Evolutionary conservation across 2,888 invertebrate species (phyloP).

Genomic region (Phragmatobia fuliginosa): DNA sequence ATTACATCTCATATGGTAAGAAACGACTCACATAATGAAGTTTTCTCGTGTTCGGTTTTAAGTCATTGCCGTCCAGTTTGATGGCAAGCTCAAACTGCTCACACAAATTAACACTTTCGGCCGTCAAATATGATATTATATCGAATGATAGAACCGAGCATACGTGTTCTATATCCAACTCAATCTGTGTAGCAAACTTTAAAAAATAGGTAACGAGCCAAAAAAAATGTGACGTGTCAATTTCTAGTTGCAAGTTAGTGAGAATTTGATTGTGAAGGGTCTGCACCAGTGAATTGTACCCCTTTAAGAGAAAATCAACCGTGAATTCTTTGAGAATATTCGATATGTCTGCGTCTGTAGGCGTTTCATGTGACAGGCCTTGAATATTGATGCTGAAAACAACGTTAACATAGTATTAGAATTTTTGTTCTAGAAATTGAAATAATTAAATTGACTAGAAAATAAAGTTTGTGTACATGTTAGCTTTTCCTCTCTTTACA

Average conservation of each 20-base stretch:
- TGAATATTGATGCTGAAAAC: slow-evolving; percentile 89
- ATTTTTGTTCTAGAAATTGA: not conserved
- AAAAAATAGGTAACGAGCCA: slow-evolving; percentile 93
- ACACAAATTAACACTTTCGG: slow-evolving; percentile 90
- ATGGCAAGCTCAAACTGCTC: slow-evolving; percentile 90
- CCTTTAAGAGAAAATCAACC: slow-evolving; percentile 91
- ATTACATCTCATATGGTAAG: not conserved
- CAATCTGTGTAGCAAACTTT: slow-evolving; percentile 92
- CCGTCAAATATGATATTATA: slow-evolving; percentile 90
- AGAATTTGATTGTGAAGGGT: slow-evolving; percentile 89
- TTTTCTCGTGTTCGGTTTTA: slow-evolving; percentile 89
- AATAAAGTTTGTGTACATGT: slow-evolving; percentile 74
- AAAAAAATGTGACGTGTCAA: slow-evolving; percentile 93
- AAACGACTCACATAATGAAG: slow-evolving; percentile 88
- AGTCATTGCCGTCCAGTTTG: slow-evolving; percentile 86
- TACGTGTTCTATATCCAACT: slow-evolving; percentile 90
- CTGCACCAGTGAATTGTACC: slow-evolving; percentile 89
- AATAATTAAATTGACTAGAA: not conserved
- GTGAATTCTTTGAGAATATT: slow-evolving; percentile 93
- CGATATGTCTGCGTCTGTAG: slow-evolving; percentile 91
- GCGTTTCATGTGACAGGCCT: slow-evolving; percentile 89
- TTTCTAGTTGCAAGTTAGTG: slow-evolving; percentile 82
- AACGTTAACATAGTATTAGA: not conserved
- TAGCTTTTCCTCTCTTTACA: slow-evolving; percentile 89
- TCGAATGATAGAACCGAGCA: slow-evolving; percentile 89